Percentiles rank a stretch among this genome's conserved stretches.
Evolutionary conservation across 2,113 vertebrate genomes (phyloP).

Genomic region (Petrocephalus microphthalmus): DNA sequence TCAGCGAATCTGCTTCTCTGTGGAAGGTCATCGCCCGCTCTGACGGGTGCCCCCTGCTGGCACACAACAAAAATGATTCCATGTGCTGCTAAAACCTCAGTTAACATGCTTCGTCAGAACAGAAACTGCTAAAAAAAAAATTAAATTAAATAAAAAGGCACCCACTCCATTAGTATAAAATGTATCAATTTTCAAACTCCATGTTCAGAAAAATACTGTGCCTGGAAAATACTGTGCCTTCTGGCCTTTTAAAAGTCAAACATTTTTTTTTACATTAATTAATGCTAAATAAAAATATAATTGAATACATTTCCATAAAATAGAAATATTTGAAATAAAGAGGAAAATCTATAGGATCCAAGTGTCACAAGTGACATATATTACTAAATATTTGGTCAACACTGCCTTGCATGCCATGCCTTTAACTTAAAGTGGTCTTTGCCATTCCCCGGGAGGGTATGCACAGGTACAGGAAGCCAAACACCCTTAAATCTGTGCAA

Average conservation of each 20-base stretch:
- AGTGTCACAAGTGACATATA: background rate
- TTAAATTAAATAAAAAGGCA: background rate
- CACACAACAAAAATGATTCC: background rate
- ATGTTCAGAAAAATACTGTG: conserved; percentile 9
- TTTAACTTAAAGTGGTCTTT: conserved; percentile 13
- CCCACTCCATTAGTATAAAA: conserved; percentile 1
- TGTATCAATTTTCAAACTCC: conserved; percentile 2
- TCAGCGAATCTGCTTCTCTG: background rate
- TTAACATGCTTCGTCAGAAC: background rate
- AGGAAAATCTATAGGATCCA: conserved; percentile 7
- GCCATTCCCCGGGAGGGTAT: conserved; percentile 30
- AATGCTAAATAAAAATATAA: conserved; percentile 15
- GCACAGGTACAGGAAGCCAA: conserved; percentile 25
- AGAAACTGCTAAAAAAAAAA: background rate
- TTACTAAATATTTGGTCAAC: conserved; percentile 14
- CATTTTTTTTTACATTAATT: background rate
- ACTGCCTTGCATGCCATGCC: background rate
- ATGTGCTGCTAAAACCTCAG: background rate
- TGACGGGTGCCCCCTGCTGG: background rate
- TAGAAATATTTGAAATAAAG: conserved; percentile 12
- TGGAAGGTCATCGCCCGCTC: background rate
- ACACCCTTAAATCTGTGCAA: conserved; percentile 32
- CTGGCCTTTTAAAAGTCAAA: background rate
- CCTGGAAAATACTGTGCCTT: conserved; percentile 5
- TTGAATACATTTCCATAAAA: conserved; percentile 1